Conservation (phyloP, 1,140 invertebrate species). For the Colletes gigas region DNA sequence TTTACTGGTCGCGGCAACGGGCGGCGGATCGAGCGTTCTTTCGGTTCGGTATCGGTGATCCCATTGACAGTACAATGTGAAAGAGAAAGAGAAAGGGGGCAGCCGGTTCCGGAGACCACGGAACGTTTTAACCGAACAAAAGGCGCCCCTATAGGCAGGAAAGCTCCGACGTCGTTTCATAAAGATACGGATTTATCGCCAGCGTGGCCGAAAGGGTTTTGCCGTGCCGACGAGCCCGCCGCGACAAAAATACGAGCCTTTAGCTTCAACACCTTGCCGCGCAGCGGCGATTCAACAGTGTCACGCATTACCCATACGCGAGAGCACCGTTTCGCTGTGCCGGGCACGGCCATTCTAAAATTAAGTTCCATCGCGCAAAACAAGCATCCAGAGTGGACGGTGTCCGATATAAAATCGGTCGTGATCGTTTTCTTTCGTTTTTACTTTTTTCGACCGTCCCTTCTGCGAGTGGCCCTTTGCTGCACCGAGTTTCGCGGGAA, state of each 20-base stretch:
- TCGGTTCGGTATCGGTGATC: constrained; percentile 25
- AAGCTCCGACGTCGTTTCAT: constrained; percentile 65
- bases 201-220: constrained; percentile 53
- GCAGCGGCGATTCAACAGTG: constrained; percentile 52
- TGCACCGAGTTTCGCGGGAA: no score
- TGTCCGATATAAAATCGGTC: constrained; percentile 37
- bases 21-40: not conserved
- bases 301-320: constrained; percentile 49
- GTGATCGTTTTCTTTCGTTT: not conserved
- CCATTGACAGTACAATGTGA: constrained; percentile 60
- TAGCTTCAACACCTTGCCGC: constrained; percentile 69
- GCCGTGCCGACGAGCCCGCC: constrained; percentile 41
- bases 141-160: constrained; percentile 58
- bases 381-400: constrained; percentile 11
- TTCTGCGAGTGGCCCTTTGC: not conserved
- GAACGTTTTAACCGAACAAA: constrained; percentile 58
- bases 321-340: constrained; percentile 6
- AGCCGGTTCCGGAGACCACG: constrained; percentile 32
- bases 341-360: constrained; percentile 56
- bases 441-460: not conserved
- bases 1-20: not conserved
- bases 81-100: constrained; percentile 42
- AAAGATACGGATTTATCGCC: constrained; percentile 72
- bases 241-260: constrained; percentile 68
- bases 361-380: constrained; percentile 65